A percentile compares a stretch with the other conserved stretches of the same genome.
Evolutionary conservation across 2,888 invertebrate genomes (phyloP).

Genomic region (Gibbula magus): DNA sequence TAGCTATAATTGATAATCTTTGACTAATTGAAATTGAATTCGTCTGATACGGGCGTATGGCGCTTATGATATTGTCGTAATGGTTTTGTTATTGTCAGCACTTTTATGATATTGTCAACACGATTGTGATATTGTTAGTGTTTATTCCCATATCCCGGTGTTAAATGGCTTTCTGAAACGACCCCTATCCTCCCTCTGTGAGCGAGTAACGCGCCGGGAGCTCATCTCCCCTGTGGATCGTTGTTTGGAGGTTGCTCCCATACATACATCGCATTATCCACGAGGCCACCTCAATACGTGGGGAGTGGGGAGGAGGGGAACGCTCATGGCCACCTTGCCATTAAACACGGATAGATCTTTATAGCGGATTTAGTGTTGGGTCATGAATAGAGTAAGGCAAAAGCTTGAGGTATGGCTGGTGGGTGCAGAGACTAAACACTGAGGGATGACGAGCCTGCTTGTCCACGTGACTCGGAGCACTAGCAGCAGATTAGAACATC

Average conservation of each 20-base stretch:
- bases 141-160: not conserved
- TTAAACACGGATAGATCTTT: constrained; percentile 3
- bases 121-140: too few species aligned
- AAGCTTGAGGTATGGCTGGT: not conserved
- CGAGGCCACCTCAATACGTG: not conserved
- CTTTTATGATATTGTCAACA: too few species aligned
- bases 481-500: not conserved
- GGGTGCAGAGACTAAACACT: not conserved
- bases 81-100: too few species aligned
- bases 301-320: not conserved
- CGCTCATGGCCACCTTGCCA: not conserved
- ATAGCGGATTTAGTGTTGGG: constrained; percentile 2
- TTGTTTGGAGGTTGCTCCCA: not conserved
- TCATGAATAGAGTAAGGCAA: not conserved
- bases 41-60: too few species aligned
- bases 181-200: constrained; percentile 5
- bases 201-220: not conserved
- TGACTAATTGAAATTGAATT: too few species aligned
- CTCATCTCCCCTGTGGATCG: not conserved
- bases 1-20: too few species aligned
- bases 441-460: not conserved
- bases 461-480: not conserved
- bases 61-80: too few species aligned
- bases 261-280: constrained; percentile 6
- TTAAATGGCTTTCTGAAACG: not conserved